Evolutionary conservation across 1,140 invertebrate species (phyloP).

Genomic region (Penaeus indicus): DNA sequence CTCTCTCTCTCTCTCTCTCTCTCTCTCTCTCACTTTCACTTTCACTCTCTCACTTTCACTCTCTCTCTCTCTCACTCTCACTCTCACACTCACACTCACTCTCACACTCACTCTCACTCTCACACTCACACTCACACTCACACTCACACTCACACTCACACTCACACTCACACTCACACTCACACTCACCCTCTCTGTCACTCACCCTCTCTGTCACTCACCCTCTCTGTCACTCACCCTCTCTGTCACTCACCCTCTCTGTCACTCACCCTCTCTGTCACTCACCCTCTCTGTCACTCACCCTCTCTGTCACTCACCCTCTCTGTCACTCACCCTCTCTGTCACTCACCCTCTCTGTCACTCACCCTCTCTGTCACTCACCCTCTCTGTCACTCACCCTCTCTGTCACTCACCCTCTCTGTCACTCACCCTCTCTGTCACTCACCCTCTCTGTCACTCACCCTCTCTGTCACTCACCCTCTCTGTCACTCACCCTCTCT

Average conservation of each 20-base stretch:
- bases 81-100: neutral
- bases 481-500: constrained; percentile 5
- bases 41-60: neutral
- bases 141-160: constrained; percentile 5
- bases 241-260: neutral
- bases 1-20: neutral
- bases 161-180: constrained; percentile 26
- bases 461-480: neutral
- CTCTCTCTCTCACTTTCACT: neutral
- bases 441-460: no score
- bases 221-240: neutral
- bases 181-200: neutral
- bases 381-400: neutral
- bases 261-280: no score
- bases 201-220: neutral
- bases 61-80: neutral
- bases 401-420: neutral
- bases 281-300: no score
- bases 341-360: no score
- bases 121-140: constrained; percentile 9
- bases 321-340: no score
- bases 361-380: no score
- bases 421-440: neutral
- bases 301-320: no score
- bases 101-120: neutral